These are phyloP conservation scores for Lepidostoma basale DNA, from an alignment of 1,140 invertebrate genomes.

Conservation along the genomic window DNA sequence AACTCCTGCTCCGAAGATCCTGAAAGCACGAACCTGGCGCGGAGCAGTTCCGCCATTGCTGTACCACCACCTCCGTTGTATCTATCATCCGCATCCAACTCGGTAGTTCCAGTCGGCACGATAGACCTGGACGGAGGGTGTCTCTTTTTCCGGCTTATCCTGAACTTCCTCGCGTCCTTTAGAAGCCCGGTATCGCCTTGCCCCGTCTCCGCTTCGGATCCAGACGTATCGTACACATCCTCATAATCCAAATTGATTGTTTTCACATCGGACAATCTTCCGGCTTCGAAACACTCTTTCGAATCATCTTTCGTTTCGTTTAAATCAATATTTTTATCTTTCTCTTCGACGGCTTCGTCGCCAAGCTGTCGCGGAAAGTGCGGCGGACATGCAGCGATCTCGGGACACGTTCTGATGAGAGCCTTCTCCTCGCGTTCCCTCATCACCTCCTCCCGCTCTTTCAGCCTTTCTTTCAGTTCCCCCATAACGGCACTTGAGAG, in stretches of 20 bases:
- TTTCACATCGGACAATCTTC: no score
- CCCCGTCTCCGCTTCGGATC: constrained; percentile 2
- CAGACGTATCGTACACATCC: background rate
- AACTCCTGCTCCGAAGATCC: constrained; percentile 34
- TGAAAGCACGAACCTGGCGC: background rate
- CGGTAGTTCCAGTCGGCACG: background rate
- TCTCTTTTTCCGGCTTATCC: constrained; percentile 32
- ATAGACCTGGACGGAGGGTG: constrained; percentile 25
- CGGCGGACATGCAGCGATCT: constrained; percentile 51
- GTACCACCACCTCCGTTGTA: no score
- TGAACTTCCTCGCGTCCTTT: constrained; percentile 25
- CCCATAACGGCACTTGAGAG: constrained; percentile 38
- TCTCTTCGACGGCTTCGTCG: no score
- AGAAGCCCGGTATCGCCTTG: constrained; percentile 17
- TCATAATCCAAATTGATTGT: no score
- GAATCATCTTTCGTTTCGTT: no score
- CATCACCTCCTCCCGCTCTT: constrained; percentile 58
- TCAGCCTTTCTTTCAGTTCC: constrained; percentile 53
- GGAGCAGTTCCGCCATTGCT: no score
- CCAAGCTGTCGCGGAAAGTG: constrained; percentile 58
- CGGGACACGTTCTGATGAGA: constrained; percentile 56
- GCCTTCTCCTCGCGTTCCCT: constrained; percentile 57
- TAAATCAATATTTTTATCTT: no score
- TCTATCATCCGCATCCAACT: no score
- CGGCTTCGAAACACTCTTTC: no score